Percentiles rank a stretch among this genome's conserved stretches.
Conservation (phyloP, 2,888 invertebrate genomes). For the Polyommatus iphigenia region DNA sequence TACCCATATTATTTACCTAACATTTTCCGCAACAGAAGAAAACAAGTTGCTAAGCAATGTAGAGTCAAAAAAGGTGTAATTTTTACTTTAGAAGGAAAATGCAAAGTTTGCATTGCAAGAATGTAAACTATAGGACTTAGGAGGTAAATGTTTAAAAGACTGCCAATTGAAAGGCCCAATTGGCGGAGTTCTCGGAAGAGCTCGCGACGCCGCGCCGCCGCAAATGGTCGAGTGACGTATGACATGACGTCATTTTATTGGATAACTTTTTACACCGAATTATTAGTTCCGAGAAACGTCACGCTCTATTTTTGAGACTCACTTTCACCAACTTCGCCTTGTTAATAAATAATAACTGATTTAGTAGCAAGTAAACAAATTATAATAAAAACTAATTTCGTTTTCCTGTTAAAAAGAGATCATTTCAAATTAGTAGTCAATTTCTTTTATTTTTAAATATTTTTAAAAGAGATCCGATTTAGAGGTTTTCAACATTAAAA, state of each 20-base stretch:
- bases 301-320: constrained; percentile 3
- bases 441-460: not conserved
- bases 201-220: constrained; percentile 47
- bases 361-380: not conserved
- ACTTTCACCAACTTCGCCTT: not conserved
- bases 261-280: constrained; percentile 55
- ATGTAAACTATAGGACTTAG: constrained; percentile 14
- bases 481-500: too few species aligned
- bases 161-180: constrained; percentile 45
- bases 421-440: not conserved
- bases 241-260: constrained; percentile 63
- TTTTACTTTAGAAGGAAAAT: not conserved
- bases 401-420: not conserved
- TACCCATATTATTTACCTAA: not conserved
- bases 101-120: not conserved
- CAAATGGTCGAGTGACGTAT: constrained; percentile 53
- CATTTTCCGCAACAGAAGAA: not conserved
- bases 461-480: not conserved
- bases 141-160: constrained; percentile 25
- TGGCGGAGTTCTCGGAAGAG: constrained; percentile 57
- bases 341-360: not conserved
- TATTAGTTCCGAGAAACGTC: constrained; percentile 9
- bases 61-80: not conserved
- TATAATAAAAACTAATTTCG: not conserved
- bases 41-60: not conserved